Evolutionary conservation across 2,113 vertebrate genomes (phyloP).

Genomic region (Brevimyrus niger): DNA sequence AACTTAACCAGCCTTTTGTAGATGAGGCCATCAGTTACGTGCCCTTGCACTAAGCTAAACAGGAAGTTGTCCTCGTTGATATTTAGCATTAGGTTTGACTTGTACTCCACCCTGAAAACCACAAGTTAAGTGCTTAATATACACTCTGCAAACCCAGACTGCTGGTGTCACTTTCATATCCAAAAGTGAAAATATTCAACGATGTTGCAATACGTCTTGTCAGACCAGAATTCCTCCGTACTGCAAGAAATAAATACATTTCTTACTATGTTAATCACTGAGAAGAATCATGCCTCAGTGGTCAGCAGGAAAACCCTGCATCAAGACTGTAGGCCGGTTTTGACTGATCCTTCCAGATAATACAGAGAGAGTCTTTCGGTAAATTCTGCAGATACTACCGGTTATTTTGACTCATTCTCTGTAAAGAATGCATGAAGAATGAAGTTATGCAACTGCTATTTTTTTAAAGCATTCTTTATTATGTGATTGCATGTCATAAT

Average conservation of each 20-base stretch:
- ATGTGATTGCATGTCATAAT: not conserved
- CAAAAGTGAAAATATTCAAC: not conserved
- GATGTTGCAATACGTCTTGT: not conserved
- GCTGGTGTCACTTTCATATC: not conserved
- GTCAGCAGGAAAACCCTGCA: not conserved
- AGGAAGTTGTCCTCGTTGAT: not conserved
- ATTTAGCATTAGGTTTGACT: not conserved
- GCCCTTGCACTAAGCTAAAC: not conserved
- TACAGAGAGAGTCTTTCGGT: not conserved
- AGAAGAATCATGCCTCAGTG: not conserved
- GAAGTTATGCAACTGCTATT: not conserved
- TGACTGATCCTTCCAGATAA: not conserved
- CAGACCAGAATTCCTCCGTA: not conserved
- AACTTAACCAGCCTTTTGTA: not conserved
- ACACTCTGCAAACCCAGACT: not conserved
- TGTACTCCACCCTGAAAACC: not conserved
- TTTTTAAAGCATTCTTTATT: not conserved
- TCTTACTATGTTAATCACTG: not conserved
- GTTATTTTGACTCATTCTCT: not conserved
- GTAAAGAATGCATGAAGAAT: no score
- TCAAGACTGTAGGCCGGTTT: not conserved
- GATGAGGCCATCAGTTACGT: not conserved
- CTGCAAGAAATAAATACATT: not conserved
- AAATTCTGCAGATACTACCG: not conserved
- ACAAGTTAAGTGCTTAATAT: not conserved